phyloP scores from a whole-genome alignment of 2,113 vertebrate genomes.

The Carettochelys insculpta region DNA sequence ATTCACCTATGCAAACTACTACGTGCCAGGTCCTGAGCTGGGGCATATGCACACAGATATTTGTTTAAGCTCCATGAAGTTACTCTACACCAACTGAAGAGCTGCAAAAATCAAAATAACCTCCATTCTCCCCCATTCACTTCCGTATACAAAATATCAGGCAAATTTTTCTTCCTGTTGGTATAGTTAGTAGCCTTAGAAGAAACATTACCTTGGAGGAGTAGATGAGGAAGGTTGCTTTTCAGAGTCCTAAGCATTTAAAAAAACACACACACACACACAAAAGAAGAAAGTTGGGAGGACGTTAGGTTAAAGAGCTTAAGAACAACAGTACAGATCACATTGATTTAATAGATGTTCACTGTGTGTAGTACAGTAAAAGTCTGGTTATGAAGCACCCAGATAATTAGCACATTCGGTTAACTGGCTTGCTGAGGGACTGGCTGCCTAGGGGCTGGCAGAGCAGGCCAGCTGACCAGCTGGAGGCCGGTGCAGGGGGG shows the following conservation, averaged over 20 bases:
- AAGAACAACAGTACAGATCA: background rate
- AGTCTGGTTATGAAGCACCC: too few species aligned
- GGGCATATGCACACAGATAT: background rate
- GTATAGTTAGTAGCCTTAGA: conserved; percentile 37
- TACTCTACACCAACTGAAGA: background rate
- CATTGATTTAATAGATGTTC: conserved; percentile 20
- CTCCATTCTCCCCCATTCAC: background rate
- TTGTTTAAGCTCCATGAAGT: background rate
- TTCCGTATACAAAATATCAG: background rate
- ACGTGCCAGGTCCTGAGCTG: background rate
- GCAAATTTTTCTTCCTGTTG: background rate
- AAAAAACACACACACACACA: too few species aligned
- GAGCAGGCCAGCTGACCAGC: too few species aligned
- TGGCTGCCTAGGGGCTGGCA: too few species aligned
- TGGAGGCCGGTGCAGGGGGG: too few species aligned
- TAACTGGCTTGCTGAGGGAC: too few species aligned
- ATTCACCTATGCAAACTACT: background rate
- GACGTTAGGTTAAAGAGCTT: conserved; percentile 61
- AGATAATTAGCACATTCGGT: too few species aligned
- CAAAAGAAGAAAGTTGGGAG: conserved; percentile 35
- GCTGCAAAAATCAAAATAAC: background rate
- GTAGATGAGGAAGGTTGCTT: conserved; percentile 72
- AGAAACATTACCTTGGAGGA: conserved; percentile 79
- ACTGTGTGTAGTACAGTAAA: conserved; percentile 34
- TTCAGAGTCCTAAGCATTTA: conserved; percentile 75